Evolutionary conservation across 2,888 invertebrate species (phyloP), one percentile per base, ranked within the genome.

Genomic region (Xestia rhomboidea): DNA sequence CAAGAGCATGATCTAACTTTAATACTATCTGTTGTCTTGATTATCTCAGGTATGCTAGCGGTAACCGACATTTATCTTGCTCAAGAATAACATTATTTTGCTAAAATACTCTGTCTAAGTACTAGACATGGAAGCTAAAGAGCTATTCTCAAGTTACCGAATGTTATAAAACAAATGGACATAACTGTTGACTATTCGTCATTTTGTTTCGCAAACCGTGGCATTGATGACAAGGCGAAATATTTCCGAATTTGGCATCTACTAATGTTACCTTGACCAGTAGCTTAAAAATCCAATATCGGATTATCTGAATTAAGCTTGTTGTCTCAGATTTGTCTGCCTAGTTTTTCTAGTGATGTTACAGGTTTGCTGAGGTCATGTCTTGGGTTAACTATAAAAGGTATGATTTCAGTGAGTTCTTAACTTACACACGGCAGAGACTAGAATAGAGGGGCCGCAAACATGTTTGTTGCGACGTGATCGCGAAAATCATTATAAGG

Each of bases 401-500:
- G 18, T 30, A 18, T 3, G 18, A 60, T n/a, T 54, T 44, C 21
- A 18, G 8, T n/a, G 30, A 44, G 41, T 24, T 68, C 11, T 1
- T 24, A 30, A 76, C 57, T 30, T 24, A 60, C 21, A n/a, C 30
- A 8, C 15, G 13, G 46, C 18, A 34, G 11, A 24, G 18, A 64
- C 44, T 38, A 73, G 57, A 68, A 69, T 66, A 62, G 18, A 71
- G 44, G 54, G 57, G 46, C 75, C 67, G 34, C 73, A 81, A 83
- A 86, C 88, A 83, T 77, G 79, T 76, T 80, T 71, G 67, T 64
- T 68, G 70, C 34, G 69, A 93, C 93, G 93, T 94, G 93, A 91
- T 88, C 91, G 92, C 90, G 90, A 92, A 93, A 92, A 90, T 79
- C 93, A 92, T 94, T 93, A 93, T 90, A 89, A 92, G 95, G 95